Base-by-base conservation (phyloP, 2,113 vertebrate genomes). In the Halichoerus grypus region DNA sequence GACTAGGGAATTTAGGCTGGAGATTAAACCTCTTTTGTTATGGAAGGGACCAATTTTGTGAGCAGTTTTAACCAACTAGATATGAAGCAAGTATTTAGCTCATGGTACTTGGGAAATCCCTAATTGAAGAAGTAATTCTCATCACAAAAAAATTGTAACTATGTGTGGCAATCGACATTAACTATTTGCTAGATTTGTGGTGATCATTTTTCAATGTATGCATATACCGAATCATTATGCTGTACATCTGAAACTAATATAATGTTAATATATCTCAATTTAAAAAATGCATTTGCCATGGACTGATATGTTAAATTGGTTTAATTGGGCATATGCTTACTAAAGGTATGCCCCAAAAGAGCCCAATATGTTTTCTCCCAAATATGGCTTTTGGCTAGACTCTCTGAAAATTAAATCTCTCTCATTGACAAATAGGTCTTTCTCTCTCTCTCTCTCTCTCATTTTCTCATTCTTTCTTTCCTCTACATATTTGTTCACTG, bases 241-340 rank as follows among this genome's bases (percentile, higher is more conserved):
- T 53, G 31, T 79, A 53, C 49, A 79, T 31, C 49, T 79, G 49
- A 53, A 79, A 79, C 76, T 53, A 11, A 79, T 53, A n/a, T 18
- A 76, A 76, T 53, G 16, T 79, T 53, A 53, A 53, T 79, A 79
- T n/a, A 51, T 33, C 49, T 53, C 18, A n/a, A 13, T 10, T 77
- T 49, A 3, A 21, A 79, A 94, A n/a, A 74, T 49, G 55, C 9
- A 93, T 80, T 65, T 81, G 22, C 15, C 9, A 63, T 21, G 39
- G 49, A 46, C 22, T 74, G 7, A 65, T 89, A 80, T 67, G 46
- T 82, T 93, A 85, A 95, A 53, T 24, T 85, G 55, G 36, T 85
- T 94, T 79, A 96, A 53, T 28, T 84, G 59, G 18, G 2, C 81
- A 9, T 90, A 13, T 57, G n/a, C 22, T 96, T 95, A 80, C 82